These are phyloP conservation scores for Pelobates cultripes DNA, from an alignment of 2,797 vertebrate species.

Conservation along the genomic window DNA sequence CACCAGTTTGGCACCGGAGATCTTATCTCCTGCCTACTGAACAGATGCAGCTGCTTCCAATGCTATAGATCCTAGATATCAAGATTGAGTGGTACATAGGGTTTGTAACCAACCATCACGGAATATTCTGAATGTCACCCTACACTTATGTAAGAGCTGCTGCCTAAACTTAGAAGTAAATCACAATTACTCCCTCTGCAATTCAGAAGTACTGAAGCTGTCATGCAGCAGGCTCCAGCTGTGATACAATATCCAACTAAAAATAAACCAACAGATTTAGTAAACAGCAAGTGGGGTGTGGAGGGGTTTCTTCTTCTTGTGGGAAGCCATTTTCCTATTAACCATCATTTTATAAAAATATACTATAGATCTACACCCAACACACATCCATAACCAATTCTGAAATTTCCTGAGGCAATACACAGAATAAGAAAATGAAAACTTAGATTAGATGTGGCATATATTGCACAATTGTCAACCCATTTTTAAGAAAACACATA, in stretches of 20 bases:
- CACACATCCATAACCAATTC: too few species aligned
- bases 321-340: too few species aligned
- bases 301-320: too few species aligned
- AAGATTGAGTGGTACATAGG: neutral
- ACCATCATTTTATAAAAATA: too few species aligned
- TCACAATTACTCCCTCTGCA: neutral
- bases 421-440: too few species aligned
- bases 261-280: neutral
- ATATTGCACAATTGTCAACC: too few species aligned
- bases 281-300: neutral
- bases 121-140: neutral
- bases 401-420: too few species aligned
- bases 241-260: neutral
- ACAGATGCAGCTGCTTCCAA: constrained; percentile 23
- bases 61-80: neutral
- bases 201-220: neutral
- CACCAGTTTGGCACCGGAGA: constrained; percentile 12
- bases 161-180: neutral
- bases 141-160: neutral
- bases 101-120: neutral
- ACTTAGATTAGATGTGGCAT: too few species aligned
- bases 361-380: too few species aligned
- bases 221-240: neutral
- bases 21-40: constrained; percentile 15
- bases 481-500: too few species aligned